Evolutionary conservation across 1,140 invertebrate genomes (phyloP), one percentile per base, ranked within the genome.

Genomic region (Pogonomyrmex barbatus): DNA sequence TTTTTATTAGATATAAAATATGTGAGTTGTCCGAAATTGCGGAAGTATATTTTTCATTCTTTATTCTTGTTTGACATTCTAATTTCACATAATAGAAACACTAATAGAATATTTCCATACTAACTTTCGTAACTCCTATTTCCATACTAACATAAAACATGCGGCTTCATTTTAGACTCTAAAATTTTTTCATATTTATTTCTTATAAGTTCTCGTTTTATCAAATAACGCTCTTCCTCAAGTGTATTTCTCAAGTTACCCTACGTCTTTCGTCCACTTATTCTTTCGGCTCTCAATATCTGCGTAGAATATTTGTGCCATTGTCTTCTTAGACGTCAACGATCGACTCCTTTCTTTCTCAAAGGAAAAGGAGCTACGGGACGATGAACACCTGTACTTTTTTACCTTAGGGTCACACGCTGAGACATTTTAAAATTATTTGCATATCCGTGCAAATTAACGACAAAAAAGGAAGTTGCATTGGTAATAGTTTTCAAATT

Each of bases 371-470:
- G 14, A 67, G 17, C 30, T 30, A 85, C 45, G 45, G 47, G n/a
- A 60, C 56, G 39, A 45, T 45, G 47, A 75, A 12, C 67, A 87
- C 87, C 42, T 84, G 62, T 6, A 47, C 17, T 33, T 79, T 85
- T 17, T 58, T 70, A n/a, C n/a, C 10, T 24, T 10, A 33, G 24
- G 30, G 9, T 24, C 24, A 36, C 73, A 47, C 9, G 33, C n/a
- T n/a, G 36, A 73, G 33, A 56, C 50, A 76, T 58, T 62, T 78
- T 45, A 67, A n/a, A 30, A 10, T 81, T 87, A 88, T 52, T 54
- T 88, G 70, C 54, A 70, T 83, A 70, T 70, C 73, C 62, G 12
- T 87, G 33, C 60, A 68, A 54, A 82, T 82, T 86, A 81, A 82
- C 33, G 17, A 58, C n/a, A 52, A 24, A 52, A 17, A 52, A 50